phyloP scores from a whole-genome alignment of 2,113 vertebrate species.

The Hippolais icterina region DNA sequence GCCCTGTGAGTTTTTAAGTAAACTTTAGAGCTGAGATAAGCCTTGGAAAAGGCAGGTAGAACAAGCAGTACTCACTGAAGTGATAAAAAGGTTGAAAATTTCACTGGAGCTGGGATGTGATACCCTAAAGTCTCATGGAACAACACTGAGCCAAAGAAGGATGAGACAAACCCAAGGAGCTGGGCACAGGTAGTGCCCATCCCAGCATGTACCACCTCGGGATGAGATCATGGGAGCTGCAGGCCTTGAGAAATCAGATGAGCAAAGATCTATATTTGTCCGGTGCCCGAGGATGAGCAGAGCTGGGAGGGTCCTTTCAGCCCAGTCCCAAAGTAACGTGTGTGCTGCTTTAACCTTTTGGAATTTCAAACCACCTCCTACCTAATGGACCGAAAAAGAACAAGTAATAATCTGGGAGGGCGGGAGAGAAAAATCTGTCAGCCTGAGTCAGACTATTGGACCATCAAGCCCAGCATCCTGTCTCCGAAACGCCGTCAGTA shows the following conservation, averaged over 20 bases:
- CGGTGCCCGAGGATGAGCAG: neutral
- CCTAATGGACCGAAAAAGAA: constrained; percentile 52
- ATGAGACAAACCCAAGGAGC: neutral
- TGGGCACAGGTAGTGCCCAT: neutral
- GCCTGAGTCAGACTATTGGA: constrained; percentile 63
- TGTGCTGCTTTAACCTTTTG: constrained; percentile 60
- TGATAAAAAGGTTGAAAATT: neutral
- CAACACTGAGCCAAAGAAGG: neutral
- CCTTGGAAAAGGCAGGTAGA: neutral
- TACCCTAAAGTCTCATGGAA: neutral
- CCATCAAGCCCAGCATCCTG: constrained; percentile 46
- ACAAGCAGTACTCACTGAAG: neutral
- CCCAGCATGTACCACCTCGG: neutral
- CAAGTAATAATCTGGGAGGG: constrained; percentile 54
- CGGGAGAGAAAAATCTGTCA: constrained; percentile 51
- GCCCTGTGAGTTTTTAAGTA: neutral
- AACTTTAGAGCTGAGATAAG: neutral
- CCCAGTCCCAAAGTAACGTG: neutral
- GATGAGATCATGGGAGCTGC: neutral
- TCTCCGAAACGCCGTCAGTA: constrained; percentile 57
- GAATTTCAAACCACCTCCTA: constrained; percentile 34
- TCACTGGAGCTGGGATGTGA: neutral
- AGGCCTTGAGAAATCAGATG: neutral
- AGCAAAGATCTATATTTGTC: neutral
- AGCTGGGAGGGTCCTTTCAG: neutral